Evolutionary conservation across 1,140 invertebrate species (phyloP).

Genomic region (Drosophila lacertosa): DNA sequence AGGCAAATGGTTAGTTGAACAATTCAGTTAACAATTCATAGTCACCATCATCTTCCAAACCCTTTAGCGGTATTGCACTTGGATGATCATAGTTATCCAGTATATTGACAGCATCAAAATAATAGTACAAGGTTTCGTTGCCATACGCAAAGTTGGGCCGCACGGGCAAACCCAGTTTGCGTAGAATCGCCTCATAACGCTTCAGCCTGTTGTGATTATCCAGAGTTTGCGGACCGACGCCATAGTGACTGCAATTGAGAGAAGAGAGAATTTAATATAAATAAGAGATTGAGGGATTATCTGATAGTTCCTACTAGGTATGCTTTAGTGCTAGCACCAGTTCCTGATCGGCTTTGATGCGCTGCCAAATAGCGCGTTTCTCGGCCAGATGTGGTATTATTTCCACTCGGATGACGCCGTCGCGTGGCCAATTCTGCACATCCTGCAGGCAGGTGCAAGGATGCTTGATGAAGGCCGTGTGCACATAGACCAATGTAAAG

Average conservation of each 20-base stretch:
- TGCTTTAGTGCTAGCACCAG: constrained; percentile 60
- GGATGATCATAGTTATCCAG: constrained; percentile 60
- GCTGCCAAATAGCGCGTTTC: constrained; percentile 91
- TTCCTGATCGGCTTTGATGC: constrained; percentile 83
- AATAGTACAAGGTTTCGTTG: constrained; percentile 75
- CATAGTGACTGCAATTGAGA: constrained; percentile 51
- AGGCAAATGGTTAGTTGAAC: neutral
- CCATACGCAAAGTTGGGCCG: constrained; percentile 57
- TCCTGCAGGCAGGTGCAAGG: constrained; percentile 97
- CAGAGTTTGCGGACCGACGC: constrained; percentile 72
- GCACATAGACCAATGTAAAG: constrained; percentile 97
- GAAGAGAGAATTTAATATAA: neutral
- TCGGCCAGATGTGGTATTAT: constrained; percentile 94
- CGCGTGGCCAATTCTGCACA: constrained; percentile 96
- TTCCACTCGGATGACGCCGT: constrained; percentile 97
- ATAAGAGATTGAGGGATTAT: neutral
- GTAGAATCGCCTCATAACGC: constrained; percentile 61
- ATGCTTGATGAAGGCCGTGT: constrained; percentile 95
- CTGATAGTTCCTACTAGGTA: constrained; percentile 54
- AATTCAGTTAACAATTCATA: neutral
- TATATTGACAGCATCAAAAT: constrained; percentile 72
- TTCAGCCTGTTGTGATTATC: constrained; percentile 61
- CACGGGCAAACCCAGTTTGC: constrained; percentile 51
- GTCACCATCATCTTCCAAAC: constrained; percentile 60
- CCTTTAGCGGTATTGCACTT: constrained; percentile 64